Conservation (phyloP, 2,888 invertebrate species). For the Napeogenes inachia region DNA sequence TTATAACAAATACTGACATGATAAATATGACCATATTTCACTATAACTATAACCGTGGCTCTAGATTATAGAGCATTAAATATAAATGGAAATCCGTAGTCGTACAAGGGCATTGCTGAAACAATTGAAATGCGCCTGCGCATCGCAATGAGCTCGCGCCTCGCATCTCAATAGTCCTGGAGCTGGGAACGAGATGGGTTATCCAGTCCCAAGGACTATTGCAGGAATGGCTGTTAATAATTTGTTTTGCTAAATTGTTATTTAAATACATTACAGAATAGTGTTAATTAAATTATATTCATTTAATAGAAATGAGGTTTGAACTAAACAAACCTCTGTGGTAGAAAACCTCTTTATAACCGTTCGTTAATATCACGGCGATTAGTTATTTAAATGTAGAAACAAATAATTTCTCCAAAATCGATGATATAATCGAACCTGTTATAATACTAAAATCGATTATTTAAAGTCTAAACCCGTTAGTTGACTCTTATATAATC, state of each 20-base stretch:
- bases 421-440: slow-evolving; percentile 1
- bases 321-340: too few relatives aligned
- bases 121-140: slow-evolving; percentile 35
- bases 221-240: slow-evolving; percentile 16
- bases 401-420: neutral
- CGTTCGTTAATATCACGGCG: too few relatives aligned
- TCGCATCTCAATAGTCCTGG: slow-evolving; percentile 44
- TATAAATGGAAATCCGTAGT: slow-evolving; percentile 9
- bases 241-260: slow-evolving; percentile 1
- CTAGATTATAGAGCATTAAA: neutral
- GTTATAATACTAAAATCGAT: neutral
- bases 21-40: slow-evolving; percentile 13
- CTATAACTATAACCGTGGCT: neutral
- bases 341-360: too few relatives aligned
- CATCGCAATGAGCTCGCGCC: slow-evolving; percentile 50
- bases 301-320: too few relatives aligned
- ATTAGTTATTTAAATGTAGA: too few relatives aligned
- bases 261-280: too few relatives aligned
- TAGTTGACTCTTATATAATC: slow-evolving; percentile 22
- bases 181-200: slow-evolving; percentile 29
- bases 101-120: slow-evolving; percentile 32
- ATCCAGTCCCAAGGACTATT: slow-evolving; percentile 27
- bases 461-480: neutral
- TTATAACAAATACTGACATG: too few relatives aligned
- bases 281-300: too few relatives aligned